Evolutionary conservation across 2,797 vertebrate genomes (phyloP).

Genomic region (Aphelocoma californica): DNA sequence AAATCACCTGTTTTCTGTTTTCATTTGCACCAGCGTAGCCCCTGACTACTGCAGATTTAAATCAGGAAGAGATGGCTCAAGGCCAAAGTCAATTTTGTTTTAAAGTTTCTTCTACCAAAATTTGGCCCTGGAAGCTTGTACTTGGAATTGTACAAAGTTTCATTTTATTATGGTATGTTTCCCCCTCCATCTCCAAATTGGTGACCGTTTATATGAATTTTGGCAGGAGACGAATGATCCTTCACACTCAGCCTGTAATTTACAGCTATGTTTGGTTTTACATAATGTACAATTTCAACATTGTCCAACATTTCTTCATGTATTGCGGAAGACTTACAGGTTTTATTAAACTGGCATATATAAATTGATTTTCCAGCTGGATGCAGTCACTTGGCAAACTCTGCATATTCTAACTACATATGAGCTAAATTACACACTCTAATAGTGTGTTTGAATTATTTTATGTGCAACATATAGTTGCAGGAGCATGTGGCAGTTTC

Average conservation of each 20-base stretch:
- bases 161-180: conserved; percentile 24
- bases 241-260: conserved; percentile 46
- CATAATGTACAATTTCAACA: conserved; percentile 49
- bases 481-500: conserved; percentile 54
- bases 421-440: conserved; percentile 71
- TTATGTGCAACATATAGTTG: conserved; percentile 48
- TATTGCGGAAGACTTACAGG: conserved; percentile 41
- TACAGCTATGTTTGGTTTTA: conserved; percentile 42
- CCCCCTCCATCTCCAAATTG: not conserved
- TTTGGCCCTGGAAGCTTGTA: not conserved
- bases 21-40: not conserved
- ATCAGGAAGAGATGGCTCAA: not conserved
- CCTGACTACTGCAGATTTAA: not conserved
- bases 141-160: conserved; percentile 12
- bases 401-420: conserved; percentile 55
- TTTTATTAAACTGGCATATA: conserved; percentile 70
- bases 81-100: conserved; percentile 7
- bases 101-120: not conserved
- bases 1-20: not conserved
- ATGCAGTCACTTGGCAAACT: conserved; percentile 67
- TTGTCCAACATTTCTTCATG: conserved; percentile 28
- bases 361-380: conserved; percentile 73
- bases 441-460: conserved; percentile 70
- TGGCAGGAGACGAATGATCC: conserved; percentile 36
- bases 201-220: conserved; percentile 27